Evolutionary conservation across 2,797 vertebrate species (phyloP).

Genomic region (Myotis vivesi): DNA sequence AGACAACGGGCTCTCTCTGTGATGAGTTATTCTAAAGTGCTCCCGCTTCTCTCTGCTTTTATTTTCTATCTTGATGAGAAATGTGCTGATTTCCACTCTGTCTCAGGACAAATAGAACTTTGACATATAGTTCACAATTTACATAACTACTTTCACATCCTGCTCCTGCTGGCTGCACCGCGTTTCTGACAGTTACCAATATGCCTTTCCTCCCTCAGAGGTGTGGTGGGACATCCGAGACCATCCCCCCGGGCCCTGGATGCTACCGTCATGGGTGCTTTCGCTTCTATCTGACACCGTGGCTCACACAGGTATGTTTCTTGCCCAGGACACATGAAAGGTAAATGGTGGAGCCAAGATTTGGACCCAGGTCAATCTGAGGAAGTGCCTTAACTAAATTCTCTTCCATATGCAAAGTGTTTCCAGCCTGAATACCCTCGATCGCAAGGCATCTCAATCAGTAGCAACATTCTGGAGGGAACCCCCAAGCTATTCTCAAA

Average conservation of each 20-base stretch:
- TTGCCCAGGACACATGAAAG: neutral
- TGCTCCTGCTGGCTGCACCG: neutral
- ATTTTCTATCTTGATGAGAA: slow-evolving; percentile 62
- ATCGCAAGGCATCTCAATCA: neutral
- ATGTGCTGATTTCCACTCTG: slow-evolving; percentile 61
- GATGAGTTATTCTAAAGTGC: slow-evolving; percentile 43
- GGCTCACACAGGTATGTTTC: neutral
- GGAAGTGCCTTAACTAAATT: neutral
- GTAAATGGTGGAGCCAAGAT: neutral
- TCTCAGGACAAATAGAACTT: slow-evolving; percentile 66
- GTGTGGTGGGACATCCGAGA: neutral
- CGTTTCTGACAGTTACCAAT: slow-evolving; percentile 39
- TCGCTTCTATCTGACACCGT: neutral
- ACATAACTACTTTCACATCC: neutral
- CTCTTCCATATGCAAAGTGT: neutral
- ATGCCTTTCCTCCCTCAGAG: neutral
- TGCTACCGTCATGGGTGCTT: neutral
- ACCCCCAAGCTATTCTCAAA: neutral
- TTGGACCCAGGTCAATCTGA: neutral
- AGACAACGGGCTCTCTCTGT: neutral
- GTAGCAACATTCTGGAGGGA: neutral
- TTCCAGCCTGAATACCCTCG: neutral
- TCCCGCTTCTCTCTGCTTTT: slow-evolving; percentile 37
- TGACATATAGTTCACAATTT: slow-evolving; percentile 56
- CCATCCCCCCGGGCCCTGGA: neutral